These are phyloP conservation scores for Pachyuromys duprasi DNA, from an alignment of 2,797 vertebrate species.

Conservation along the genomic window DNA sequence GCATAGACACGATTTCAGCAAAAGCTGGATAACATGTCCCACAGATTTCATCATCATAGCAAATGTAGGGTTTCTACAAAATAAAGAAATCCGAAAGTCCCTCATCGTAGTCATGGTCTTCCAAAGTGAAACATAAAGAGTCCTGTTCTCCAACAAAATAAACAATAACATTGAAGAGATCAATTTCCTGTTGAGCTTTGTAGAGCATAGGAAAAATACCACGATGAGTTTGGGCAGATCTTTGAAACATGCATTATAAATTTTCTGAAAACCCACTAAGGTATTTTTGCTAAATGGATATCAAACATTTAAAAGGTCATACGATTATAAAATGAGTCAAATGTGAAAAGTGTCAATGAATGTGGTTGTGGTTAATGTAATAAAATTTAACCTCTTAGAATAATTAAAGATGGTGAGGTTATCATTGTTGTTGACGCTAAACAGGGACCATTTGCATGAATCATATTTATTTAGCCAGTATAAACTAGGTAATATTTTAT, in stretches of 20 bases:
- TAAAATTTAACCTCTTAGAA: slow-evolving; percentile 24
- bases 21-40: not conserved
- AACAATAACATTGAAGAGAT: slow-evolving; percentile 24
- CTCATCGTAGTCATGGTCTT: not conserved
- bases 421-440: not conserved
- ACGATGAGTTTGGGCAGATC: slow-evolving; percentile 83
- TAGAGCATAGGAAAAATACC: slow-evolving; percentile 84
- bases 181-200: slow-evolving; percentile 66
- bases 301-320: slow-evolving; percentile 27
- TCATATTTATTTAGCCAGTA: slow-evolving; percentile 35
- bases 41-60: not conserved
- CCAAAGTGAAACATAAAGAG: not conserved
- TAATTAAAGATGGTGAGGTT: slow-evolving; percentile 13
- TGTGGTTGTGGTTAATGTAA: not conserved
- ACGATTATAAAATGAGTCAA: slow-evolving; percentile 66
- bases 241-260: not conserved
- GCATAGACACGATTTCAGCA: not conserved
- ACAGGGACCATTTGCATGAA: not conserved
- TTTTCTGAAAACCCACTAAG: not conserved
- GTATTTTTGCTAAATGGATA: not conserved
- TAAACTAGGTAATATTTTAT: slow-evolving; percentile 7
- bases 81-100: not conserved
- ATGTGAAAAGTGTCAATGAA: not conserved
- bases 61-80: not conserved
- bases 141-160: slow-evolving; percentile 43